Evolutionary conservation across 2,113 vertebrate genomes (phyloP), one percentile per base, ranked within the genome.

Genomic region (Cyrtonyx montezumae): DNA sequence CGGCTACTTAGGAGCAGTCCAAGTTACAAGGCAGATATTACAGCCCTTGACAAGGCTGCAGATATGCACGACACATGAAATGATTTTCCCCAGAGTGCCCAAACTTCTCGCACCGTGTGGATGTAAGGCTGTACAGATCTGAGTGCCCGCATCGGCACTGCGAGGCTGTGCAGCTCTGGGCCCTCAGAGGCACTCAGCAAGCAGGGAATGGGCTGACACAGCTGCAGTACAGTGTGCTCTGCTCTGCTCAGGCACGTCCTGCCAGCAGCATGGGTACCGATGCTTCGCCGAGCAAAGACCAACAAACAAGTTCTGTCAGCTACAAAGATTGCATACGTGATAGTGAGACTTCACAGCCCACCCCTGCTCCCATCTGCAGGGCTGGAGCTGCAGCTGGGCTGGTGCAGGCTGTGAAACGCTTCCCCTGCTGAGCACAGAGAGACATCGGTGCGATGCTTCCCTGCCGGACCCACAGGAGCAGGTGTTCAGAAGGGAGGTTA

Each of bases 31-130:
- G 16, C n/a, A 0, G 0, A 55, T 3, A 11, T 1, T 68, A n/a
- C n/a, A n/a, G n/a, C n/a, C n/a, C n/a, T 45, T 3, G 19, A 2
- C 1, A 0, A 9, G 6, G 6, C 26, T 42, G 0, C 21, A 56
- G 9, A 13, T 3, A 36, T 19, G 32, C 34, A 11, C 9, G 25
- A 17, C 7, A 30, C 11, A 1, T 2, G 5, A 14, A 63, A 34
- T 2, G 12, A 5, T 28, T 68, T 40, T 37, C 49, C 40, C 53
- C 13, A 63, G 69, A 68, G 45, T 6, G n/a, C 3, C 9, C 53
- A 7, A 40, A 36, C 32, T 51, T 34, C 55, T 46, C 51, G 8
- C 20, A 2, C 1, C 4, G 2, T 8, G 34, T 3, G 19, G 63
- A 26, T 0, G 0, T 22, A 2, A 4, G 8, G 21, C 11, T 4